A percentile compares a stretch with the other conserved stretches of the same genome.
phyloP scores from a whole-genome alignment of 2,888 invertebrate genomes.

The Ichneumoninae sp. region DNA sequence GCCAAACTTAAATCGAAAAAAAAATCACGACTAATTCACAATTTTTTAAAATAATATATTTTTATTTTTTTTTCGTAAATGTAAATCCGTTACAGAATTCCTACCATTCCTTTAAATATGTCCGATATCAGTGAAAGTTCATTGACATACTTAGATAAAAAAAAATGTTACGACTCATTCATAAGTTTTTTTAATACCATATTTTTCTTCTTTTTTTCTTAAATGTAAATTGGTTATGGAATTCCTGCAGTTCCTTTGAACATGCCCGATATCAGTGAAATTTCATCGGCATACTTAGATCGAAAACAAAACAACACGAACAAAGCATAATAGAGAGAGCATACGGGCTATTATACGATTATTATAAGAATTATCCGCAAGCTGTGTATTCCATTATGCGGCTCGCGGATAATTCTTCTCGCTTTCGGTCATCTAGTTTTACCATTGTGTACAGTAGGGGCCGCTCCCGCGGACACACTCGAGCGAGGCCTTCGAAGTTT shows the following conservation, averaged over 20 bases:
- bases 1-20: not conserved
- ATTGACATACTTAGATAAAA: not conserved
- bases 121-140: not conserved
- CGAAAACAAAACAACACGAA: not conserved
- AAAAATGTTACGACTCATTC: not conserved
- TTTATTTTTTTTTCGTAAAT: too few species aligned
- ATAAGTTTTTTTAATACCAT: too few species aligned
- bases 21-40: not conserved
- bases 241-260: too few species aligned
- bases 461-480: not conserved
- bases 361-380: slow-evolving; percentile 12
- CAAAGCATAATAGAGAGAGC: slow-evolving; percentile 5
- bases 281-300: not conserved
- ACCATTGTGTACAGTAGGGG: not conserved
- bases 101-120: not conserved
- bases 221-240: too few species aligned
- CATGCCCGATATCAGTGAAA: not conserved
- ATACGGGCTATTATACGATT: not conserved
- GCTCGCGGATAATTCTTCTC: slow-evolving; percentile 1
- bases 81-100: too few species aligned
- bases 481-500: slow-evolving; percentile 11
- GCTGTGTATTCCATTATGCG: slow-evolving; percentile 12
- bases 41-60: too few species aligned
- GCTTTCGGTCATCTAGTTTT: slow-evolving; percentile 12
- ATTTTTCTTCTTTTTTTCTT: too few species aligned